Base-by-base conservation (phyloP, 2,797 vertebrate species). In the Neostethus bicornis region DNA sequence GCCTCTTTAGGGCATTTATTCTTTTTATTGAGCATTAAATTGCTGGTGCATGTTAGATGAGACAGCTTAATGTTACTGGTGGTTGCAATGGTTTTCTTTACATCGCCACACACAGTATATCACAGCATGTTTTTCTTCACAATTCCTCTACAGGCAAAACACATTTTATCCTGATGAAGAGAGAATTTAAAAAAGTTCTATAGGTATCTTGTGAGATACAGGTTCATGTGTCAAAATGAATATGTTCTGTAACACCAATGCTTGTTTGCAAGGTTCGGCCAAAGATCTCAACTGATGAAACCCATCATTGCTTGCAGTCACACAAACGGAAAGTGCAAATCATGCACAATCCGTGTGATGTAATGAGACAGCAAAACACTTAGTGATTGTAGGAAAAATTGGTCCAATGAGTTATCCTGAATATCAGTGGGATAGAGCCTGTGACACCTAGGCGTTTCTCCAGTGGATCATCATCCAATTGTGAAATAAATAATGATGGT, bases 361-460 rank as follows among this genome's bases (percentile, higher is more conserved):
- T 44, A 80, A 86, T 54, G 63, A 85, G 89, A 90, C 89, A 89
- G 77, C 28, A 1, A 77, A 60, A 88, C 87, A 87, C 86, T 87
- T 80, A 80, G 67, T 50, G 66, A 77, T 77, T 23, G 38, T 61
- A 72, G 55, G 73, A 85, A 83, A 87, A 89, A 89, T 84, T 83
- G 83, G 88, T 88, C 81, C 88, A 87, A 50, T 77, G 70, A 80
- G 73, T 75, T 49, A 54, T 78, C 77, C 81, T 43, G 60, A 65
- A 61, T 79, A 52, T 75, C 69, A 72, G 68, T 52, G 19, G 34
- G 56, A 60, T 73, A 3, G 26, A 24, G 55, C 37, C 39, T 65
- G 71, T 61, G 77, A 77, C 72, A 84, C 85, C 74, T 57, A 53
- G 61, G 45, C 39, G 66, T 51, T 61, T 63, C 58, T 69, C 54